Percentiles rank a stretch among this genome's conserved stretches.
Evolutionary conservation across 2,888 invertebrate species (phyloP).

Genomic region (Cryptocephalus moraei): DNA sequence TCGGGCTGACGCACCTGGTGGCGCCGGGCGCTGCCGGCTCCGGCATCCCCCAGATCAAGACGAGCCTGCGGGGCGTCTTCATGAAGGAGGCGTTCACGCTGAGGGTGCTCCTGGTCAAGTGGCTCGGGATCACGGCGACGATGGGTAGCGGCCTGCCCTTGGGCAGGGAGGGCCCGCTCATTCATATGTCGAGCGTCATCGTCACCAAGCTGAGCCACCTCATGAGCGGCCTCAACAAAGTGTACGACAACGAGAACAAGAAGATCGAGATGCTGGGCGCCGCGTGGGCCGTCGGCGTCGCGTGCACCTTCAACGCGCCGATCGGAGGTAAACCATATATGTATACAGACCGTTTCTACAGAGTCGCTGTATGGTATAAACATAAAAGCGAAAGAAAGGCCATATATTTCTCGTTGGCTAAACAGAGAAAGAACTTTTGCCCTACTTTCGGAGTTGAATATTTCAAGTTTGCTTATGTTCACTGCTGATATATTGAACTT

Average conservation of each 20-base stretch:
- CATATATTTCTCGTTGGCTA: too few relatives aligned
- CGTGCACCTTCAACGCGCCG: slow-evolving; percentile 88
- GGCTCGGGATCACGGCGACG: slow-evolving; percentile 82
- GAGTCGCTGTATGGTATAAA: too few relatives aligned
- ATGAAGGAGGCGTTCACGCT: slow-evolving; percentile 93
- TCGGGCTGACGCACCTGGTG: slow-evolving; percentile 88
- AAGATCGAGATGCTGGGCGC: slow-evolving; percentile 94
- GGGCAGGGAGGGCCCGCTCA: slow-evolving; percentile 97
- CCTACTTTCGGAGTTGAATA: too few relatives aligned
- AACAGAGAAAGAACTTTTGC: too few relatives aligned
- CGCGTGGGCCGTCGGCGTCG: slow-evolving; percentile 92
- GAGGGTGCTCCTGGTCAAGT: slow-evolving; percentile 84
- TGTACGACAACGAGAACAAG: slow-evolving; percentile 89
- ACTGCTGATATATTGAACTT: too few relatives aligned
- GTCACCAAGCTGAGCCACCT: slow-evolving; percentile 84
- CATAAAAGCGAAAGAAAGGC: too few relatives aligned
- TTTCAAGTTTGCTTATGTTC: too few relatives aligned
- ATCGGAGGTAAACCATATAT: slow-evolving; percentile 61
- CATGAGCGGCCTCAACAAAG: slow-evolving; percentile 82
- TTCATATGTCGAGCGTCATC: slow-evolving; percentile 93
- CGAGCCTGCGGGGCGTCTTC: slow-evolving; percentile 88
- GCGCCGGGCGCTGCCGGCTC: slow-evolving; percentile 95
- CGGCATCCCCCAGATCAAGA: slow-evolving; percentile 97
- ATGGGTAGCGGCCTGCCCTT: slow-evolving; percentile 91
- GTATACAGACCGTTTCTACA: background rate